Base-by-base conservation (phyloP, 1,140 invertebrate genomes). In the Diachasma alloeum region DNA sequence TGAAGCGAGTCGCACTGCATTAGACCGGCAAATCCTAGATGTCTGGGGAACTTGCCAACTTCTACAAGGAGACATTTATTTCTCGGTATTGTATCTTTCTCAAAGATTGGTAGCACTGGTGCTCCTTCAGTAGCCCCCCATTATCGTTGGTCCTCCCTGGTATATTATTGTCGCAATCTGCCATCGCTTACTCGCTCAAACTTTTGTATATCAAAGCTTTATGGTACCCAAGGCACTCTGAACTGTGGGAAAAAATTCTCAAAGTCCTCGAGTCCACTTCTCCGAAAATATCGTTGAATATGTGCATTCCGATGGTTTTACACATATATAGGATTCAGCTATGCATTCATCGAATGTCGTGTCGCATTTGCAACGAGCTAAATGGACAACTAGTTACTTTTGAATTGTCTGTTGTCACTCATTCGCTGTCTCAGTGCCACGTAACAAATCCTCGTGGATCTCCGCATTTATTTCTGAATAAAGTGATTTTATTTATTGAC, bases 1-100 rank as follows among this genome's bases (percentile, higher is more conserved):
- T 19, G 48, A 9, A 63, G n/a, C 10, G 8, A 66, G 37, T 17
- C 67, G 72, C 78, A 79, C 82, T 70, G 78, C 84, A 85, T 84
- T 86, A 84, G 81, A 37, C 81, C 79, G 72, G 76, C 82, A 83
- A 78, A 81, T 84, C 84, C 84, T 86, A 84, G 85, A 85, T 85
- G 66, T 68, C 79, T 80, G 80, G 78, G 76, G 4, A 76, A 85
- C 83, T 85, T 85, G 85, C 85, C 85, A 86, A 86, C 84, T 85
- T 83, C 83, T 85, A 85, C 83, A 86, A 85, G 85, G 81, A 82
- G 83, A 86, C 83, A 86, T 86, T 85, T 85, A 85, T 86, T 84
- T 85, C 81, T 81, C 78, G 80, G 68, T 78, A 72, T 59, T 85
- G 85, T 85, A 81, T 82, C n/a, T 31, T 31, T 31, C 6, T 9